Percentiles rank a stretch among this genome's conserved stretches.
phyloP scores from a whole-genome alignment of 2,888 invertebrate species.

The Pinctada fucata region DNA sequence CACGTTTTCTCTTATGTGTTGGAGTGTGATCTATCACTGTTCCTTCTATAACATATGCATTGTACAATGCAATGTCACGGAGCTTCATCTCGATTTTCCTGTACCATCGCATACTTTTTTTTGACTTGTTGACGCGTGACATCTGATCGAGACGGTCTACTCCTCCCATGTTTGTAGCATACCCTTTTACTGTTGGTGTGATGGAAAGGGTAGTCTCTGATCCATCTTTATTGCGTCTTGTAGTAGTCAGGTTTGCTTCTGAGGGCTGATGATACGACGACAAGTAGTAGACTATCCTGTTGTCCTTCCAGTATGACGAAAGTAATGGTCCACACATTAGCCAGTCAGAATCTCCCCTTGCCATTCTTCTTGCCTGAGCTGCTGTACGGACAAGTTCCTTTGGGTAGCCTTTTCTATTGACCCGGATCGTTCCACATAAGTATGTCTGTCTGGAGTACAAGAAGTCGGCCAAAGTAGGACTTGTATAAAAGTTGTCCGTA shows the following conservation, averaged over 20 bases:
- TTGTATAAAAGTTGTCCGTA: conserved; percentile 25
- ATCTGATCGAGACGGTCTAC: conserved; percentile 33
- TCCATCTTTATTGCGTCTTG: conserved; percentile 24
- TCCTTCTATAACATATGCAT: conserved; percentile 34
- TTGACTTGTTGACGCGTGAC: conserved; percentile 14
- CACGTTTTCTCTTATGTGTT: conserved; percentile 23
- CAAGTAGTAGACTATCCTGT: conserved; percentile 21
- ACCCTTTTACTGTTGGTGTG: conserved; percentile 22
- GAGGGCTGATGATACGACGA: conserved; percentile 21
- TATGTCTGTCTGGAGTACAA: conserved; percentile 20
- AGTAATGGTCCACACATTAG: conserved; percentile 16
- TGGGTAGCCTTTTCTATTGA: conserved; percentile 36
- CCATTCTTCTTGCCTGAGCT: not conserved
- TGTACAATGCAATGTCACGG: conserved; percentile 13
- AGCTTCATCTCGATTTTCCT: conserved; percentile 24
- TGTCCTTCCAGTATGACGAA: conserved; percentile 30
- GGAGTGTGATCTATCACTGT: conserved; percentile 14
- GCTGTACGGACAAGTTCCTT: conserved; percentile 4
- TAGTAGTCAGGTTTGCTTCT: not conserved
- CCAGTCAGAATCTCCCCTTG: conserved; percentile 21
- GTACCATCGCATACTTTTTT: conserved; percentile 30
- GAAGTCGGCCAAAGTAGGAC: conserved; percentile 26
- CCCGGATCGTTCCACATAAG: conserved; percentile 29
- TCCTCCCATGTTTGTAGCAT: conserved; percentile 33
- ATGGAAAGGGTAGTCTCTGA: conserved; percentile 8